Base-by-base conservation (phyloP, 2,113 vertebrate species). In the Notiomystis cincta region DNA sequence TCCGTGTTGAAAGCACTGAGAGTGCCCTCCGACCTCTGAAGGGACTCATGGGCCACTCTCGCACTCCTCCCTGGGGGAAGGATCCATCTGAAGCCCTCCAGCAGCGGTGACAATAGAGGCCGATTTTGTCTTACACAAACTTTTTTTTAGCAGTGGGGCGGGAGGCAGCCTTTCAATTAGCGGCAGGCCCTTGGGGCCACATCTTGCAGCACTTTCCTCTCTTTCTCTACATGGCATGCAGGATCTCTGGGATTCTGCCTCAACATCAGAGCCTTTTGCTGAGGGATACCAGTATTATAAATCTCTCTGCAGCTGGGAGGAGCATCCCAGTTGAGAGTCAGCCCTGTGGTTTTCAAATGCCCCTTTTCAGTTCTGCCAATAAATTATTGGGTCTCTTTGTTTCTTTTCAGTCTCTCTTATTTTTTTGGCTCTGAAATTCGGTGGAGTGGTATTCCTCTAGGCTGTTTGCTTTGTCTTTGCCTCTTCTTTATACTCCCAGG, bases 381-480 rank as follows among this genome's bases (percentile, higher is more conserved):
- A 97, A 98, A 98, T 97, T 96, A 97, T 97, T 97, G 82, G 97
- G 97, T 97, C 96, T 62, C 96, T 97, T 95, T 96, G 95, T 97
- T 96, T 96, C 91, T 96, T 93, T 93, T 87, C 89, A 48, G 71
- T 81, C 58, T 97, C 66, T 85, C 33, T 38, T 40, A 51, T 70
- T 65, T 81, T 81, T 56, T 33, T 58, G 24, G 0, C 23, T 81
- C 22, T 92, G 14, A 85, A 93, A 57, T 60, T 71, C 1, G 2
- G 40, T 35, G 65, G 8, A 6, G 12, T 57, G 66, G 14, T 64
- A 9, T 76, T 82, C 84, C 61, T 69, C 25, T 40, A 53, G 90
- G 18, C 51, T 61, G 10, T 30, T 61, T 80, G 8, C 22, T 67
- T 69, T 84, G 31, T 51, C 51, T 82, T 89, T 93, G 21, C 31